phyloP scores from a whole-genome alignment of 2,113 vertebrate genomes.

The Notechis scutatus region DNA sequence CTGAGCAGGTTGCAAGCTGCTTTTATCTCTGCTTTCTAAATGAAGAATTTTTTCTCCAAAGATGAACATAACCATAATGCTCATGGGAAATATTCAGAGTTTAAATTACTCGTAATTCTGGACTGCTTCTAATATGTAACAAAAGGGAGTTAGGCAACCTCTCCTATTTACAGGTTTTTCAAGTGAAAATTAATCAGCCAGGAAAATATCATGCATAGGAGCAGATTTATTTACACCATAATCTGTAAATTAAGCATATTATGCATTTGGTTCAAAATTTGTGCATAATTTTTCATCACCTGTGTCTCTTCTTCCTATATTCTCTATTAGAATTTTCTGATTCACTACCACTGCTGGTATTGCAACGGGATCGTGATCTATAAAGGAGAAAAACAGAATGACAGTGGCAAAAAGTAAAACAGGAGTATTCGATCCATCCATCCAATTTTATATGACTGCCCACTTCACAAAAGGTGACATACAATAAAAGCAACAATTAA shows the following conservation, averaged over 20 bases:
- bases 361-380: conserved; percentile 85
- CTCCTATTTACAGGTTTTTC: neutral
- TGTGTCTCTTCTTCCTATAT: conserved; percentile 84
- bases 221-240: neutral
- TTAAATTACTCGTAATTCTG: neutral
- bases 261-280: neutral
- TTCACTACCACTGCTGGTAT: conserved; percentile 88
- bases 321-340: conserved; percentile 85
- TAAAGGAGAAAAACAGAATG: conserved; percentile 10
- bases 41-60: neutral
- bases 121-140: neutral
- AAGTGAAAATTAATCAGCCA: neutral
- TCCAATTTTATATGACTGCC: neutral
- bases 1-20: neutral
- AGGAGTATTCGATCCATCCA: neutral
- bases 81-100: neutral
- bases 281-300: conserved; percentile 57
- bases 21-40: neutral
- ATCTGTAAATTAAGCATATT: neutral
- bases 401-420: neutral
- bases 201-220: neutral
- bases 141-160: neutral
- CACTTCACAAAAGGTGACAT: neutral
- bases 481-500: neutral
- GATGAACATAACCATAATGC: neutral